Base-by-base conservation (phyloP, 2,797 vertebrate species). In the Mallotus villosus region DNA sequence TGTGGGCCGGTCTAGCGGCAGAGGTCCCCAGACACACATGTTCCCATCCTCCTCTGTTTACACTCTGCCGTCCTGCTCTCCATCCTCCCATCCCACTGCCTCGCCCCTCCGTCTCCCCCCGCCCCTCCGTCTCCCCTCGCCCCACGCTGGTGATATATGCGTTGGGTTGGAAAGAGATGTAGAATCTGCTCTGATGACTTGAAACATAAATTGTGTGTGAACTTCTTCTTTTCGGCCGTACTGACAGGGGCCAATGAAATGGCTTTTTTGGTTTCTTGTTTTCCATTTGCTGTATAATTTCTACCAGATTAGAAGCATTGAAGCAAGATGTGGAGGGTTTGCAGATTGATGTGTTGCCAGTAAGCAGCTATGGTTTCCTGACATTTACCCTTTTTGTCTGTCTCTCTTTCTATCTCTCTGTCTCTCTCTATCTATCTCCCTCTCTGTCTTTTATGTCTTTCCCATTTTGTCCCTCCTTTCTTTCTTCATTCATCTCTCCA, bases 281-380 rank as follows among this genome's bases (percentile, higher is more conserved):
- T 81, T 82, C 69, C 74, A 61, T 71, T 73, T 65, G 67, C 73
- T 78, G 74, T 78, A 62, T 87, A 84, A 86, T 84, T 78, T 85
- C 71, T 87, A 70, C 78, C 84, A 88, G 81, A 86, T 86, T 82
- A 86, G 41, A 46, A 14, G 73, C 77, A 86, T 86, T 84, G 83
- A 88, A 90, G 82, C 80, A 62, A 41, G 51, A 29, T 27, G 70
- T 66, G 46, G 61, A 2, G 62, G 22, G 55, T 32, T 71, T 69
- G 65, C 72, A 84, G 81, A 85, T 80, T 75, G 80, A 87, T 76
- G 79, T 86, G 78, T 76, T 84, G 82, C 76, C 82, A 84, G 74
- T 75, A 84, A 74, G 57, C 46, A 49, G 71, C 80, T 77, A 62
- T 14, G 14, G 75, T 29, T 29, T 65, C 78, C 82, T 81, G 37